Evolutionary conservation across 2,888 invertebrate species (phyloP).

Genomic region (Phalera bucephala): DNA sequence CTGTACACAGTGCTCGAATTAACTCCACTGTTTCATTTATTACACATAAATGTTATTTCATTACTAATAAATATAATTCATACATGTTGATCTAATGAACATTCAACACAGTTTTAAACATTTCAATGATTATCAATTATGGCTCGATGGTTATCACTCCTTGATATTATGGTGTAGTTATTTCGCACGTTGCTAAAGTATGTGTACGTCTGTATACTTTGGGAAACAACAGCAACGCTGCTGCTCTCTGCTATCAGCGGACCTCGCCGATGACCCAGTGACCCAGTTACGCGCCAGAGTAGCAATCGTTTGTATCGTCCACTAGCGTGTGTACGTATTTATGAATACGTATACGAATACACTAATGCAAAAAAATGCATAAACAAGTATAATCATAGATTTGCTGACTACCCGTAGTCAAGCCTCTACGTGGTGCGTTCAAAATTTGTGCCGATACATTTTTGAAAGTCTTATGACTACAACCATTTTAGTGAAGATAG

Average conservation of each 20-base stretch:
- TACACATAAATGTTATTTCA: background rate
- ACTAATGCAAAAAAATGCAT: too few species aligned
- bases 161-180: constrained; percentile 12
- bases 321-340: constrained; percentile 41
- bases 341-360: constrained; percentile 26
- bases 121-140: too few species aligned
- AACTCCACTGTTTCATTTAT: constrained; percentile 10
- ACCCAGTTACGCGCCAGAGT: constrained; percentile 83
- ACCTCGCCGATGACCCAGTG: constrained; percentile 86
- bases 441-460: too few species aligned
- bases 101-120: too few species aligned
- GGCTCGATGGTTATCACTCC: background rate
- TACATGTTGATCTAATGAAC: background rate
- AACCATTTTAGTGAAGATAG: too few species aligned
- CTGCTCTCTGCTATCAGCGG: constrained; percentile 62
- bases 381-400: too few species aligned
- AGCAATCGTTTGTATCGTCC: constrained; percentile 61
- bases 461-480: too few species aligned
- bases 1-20: constrained; percentile 41
- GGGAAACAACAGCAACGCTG: constrained; percentile 65
- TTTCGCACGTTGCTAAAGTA: constrained; percentile 33
- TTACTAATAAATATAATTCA: background rate
- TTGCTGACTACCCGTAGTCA: too few species aligned
- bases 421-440: too few species aligned
- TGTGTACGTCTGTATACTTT: constrained; percentile 44